Evolutionary conservation across 1,140 invertebrate species (phyloP).

Genomic region (Pseudomyrmex sp.): DNA sequence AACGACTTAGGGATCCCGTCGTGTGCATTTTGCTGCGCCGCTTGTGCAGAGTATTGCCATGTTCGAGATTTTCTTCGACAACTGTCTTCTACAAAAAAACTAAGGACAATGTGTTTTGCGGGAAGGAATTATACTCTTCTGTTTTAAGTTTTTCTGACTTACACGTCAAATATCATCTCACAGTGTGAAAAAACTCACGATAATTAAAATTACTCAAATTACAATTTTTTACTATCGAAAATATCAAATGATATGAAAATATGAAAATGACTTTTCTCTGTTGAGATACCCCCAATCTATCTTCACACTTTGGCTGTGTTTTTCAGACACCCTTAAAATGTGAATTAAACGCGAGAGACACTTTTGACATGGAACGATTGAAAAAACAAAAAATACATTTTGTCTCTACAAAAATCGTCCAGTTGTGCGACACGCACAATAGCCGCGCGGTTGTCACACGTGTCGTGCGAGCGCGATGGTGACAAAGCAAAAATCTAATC

Average conservation of each 20-base stretch:
- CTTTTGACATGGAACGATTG: too few relatives aligned
- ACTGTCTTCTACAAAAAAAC: conserved; percentile 7
- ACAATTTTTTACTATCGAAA: not conserved
- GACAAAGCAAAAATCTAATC: conserved; percentile 63
- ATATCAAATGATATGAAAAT: too few relatives aligned
- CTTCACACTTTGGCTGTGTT: too few relatives aligned
- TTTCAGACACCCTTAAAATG: too few relatives aligned
- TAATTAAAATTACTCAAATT: not conserved
- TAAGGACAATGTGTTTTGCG: too few relatives aligned
- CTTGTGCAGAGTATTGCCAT: conserved; percentile 31
- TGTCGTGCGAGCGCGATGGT: conserved; percentile 32
- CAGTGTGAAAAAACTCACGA: not conserved
- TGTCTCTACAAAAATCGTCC: not conserved
- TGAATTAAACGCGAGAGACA: too few relatives aligned
- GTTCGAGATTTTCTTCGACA: conserved; percentile 40
- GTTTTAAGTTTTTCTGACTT: too few relatives aligned
- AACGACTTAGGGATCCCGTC: conserved; percentile 34
- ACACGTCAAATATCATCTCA: not conserved
- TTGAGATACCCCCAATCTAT: too few relatives aligned
- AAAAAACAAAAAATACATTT: not conserved
- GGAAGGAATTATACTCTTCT: too few relatives aligned
- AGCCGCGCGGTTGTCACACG: conserved; percentile 9
- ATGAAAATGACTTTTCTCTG: too few relatives aligned
- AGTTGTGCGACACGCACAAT: conserved; percentile 6
- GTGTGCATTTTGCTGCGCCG: conserved; percentile 8